A percentile compares a stretch with the other conserved stretches of the same genome.
Evolutionary conservation across 2,113 vertebrate genomes (phyloP).

Genomic region (Tychaedon coryphoeus): DNA sequence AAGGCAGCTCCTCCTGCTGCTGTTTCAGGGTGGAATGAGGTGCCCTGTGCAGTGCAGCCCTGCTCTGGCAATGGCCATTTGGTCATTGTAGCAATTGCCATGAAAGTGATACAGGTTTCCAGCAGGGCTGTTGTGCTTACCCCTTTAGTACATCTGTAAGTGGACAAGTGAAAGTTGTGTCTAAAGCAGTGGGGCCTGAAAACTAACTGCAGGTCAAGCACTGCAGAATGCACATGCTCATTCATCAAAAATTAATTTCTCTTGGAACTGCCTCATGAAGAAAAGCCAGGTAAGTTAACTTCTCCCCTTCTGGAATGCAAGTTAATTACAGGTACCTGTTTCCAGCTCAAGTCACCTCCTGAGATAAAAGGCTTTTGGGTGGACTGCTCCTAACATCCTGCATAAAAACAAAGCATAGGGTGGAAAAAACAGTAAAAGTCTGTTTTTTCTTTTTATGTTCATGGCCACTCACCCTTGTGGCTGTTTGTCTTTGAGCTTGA

Average conservation of each 20-base stretch:
- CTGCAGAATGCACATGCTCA: neutral
- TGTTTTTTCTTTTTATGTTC: neutral
- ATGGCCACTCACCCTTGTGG: neutral
- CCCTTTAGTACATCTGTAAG: accelerated
- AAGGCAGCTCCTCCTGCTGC: neutral
- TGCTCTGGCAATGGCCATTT: neutral
- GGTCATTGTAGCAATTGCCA: neutral
- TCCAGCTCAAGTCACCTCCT: neutral
- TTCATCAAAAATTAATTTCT: neutral
- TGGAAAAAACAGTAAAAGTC: neutral
- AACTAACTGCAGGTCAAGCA: neutral
- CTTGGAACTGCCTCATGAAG: neutral
- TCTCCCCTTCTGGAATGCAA: slow-evolving; percentile 1
- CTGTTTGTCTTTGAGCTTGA: neutral
- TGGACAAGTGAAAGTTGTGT: neutral
- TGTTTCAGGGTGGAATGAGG: neutral
- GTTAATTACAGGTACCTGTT: slow-evolving; percentile 46
- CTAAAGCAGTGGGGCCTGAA: neutral
- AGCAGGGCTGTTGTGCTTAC: neutral
- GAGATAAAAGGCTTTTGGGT: slow-evolving; percentile 16
- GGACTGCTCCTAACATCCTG: neutral
- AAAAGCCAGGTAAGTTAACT: neutral
- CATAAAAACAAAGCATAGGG: neutral
- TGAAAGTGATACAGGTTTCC: accelerated
- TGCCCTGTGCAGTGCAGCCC: neutral